Percentiles rank a stretch among this genome's conserved stretches.
Conservation (phyloP, 2,113 vertebrate genomes). For the Halichoeres trimaculatus region DNA sequence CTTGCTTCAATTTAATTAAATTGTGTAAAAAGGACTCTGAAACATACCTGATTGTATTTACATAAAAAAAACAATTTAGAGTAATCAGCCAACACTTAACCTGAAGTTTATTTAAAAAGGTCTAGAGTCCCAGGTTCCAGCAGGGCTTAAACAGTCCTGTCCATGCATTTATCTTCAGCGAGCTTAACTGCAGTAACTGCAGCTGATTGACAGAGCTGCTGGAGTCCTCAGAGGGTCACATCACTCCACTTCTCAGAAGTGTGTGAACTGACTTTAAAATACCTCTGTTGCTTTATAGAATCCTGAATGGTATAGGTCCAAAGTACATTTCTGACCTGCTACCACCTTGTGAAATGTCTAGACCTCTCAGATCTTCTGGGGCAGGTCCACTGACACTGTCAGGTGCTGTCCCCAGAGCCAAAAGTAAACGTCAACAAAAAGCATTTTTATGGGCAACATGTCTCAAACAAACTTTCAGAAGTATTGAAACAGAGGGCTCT, state of each 20-base stretch:
- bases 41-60: not conserved
- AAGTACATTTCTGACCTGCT: not conserved
- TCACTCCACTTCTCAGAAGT: not conserved
- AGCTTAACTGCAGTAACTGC: not conserved
- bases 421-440: not conserved
- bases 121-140: not conserved
- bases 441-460: not conserved
- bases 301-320: not conserved
- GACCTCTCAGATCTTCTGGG: not conserved
- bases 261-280: not conserved
- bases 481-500: not conserved
- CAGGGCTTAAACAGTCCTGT: not conserved
- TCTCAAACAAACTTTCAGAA: not conserved
- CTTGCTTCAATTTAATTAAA: too few species aligned
- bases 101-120: not conserved
- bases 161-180: not conserved
- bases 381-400: not conserved
- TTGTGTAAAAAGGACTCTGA: too few species aligned
- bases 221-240: not conserved
- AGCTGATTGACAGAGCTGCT: not conserved
- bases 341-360: not conserved
- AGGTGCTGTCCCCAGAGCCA: not conserved
- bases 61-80: not conserved
- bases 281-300: not conserved
- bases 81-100: not conserved